A percentile compares a stretch with the other conserved stretches of the same genome.
Evolutionary conservation across 2,113 vertebrate species (phyloP).

Genomic region (Gambusia affinis): DNA sequence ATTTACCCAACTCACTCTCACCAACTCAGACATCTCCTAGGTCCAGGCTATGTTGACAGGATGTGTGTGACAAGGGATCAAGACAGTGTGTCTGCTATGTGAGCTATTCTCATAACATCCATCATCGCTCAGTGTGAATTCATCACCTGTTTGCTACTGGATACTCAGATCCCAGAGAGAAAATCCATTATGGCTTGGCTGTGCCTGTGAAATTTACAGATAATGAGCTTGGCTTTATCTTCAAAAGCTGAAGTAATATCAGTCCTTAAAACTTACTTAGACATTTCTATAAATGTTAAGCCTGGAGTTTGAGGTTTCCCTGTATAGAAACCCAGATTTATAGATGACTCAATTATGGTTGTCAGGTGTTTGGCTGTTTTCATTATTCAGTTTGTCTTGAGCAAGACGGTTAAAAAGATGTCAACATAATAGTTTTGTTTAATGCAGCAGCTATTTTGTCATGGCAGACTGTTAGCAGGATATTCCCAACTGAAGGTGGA

Average conservation of each 20-base stretch:
- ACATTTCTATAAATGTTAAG: neutral
- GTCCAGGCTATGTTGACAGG: slow-evolving; percentile 58
- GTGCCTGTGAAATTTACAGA: slow-evolving; percentile 10
- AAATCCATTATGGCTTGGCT: slow-evolving; percentile 28
- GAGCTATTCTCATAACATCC: slow-evolving; percentile 65
- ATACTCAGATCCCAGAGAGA: slow-evolving; percentile 24
- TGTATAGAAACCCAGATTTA: neutral
- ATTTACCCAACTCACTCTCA: neutral
- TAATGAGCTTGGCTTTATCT: slow-evolving; percentile 17
- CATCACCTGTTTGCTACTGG: slow-evolving; percentile 69
- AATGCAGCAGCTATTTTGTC: neutral
- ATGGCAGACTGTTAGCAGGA: neutral
- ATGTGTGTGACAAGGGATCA: slow-evolving; percentile 63
- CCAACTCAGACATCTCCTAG: slow-evolving; percentile 42
- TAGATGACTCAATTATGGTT: no score
- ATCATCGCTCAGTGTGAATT: slow-evolving; percentile 53
- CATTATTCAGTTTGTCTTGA: neutral
- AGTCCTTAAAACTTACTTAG: neutral
- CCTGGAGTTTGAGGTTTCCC: neutral
- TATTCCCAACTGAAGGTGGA: no score
- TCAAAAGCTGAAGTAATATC: slow-evolving; percentile 4
- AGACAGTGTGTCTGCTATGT: slow-evolving; percentile 60
- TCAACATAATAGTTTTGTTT: neutral
- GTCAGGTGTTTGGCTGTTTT: no score
- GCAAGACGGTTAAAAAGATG: no score